Evolutionary conservation across 2,888 invertebrate genomes (phyloP).

Genomic region (Aphodius granarius): DNA sequence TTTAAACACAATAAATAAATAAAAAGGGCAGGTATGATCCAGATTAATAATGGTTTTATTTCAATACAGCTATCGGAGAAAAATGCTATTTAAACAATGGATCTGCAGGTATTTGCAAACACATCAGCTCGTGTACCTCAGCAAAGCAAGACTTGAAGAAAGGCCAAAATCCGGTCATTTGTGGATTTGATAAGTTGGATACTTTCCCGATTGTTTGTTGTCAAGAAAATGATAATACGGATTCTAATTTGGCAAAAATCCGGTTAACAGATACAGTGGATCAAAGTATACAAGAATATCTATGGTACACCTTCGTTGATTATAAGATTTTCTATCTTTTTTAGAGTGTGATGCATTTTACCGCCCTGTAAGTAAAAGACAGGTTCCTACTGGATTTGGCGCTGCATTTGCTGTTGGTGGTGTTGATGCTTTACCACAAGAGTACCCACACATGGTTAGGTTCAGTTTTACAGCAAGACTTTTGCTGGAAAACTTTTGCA

Average conservation of each 20-base stretch:
- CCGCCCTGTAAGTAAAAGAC: too few species aligned
- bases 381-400: too few species aligned
- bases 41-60: too few species aligned
- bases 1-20: too few species aligned
- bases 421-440: constrained; percentile 26
- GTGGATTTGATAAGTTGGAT: neutral
- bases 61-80: neutral
- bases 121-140: neutral
- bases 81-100: neutral
- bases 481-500: neutral
- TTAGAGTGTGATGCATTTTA: constrained; percentile 6
- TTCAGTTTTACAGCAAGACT: too few species aligned
- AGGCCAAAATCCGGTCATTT: neutral
- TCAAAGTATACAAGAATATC: too few species aligned
- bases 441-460: constrained; percentile 42
- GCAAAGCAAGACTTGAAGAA: neutral
- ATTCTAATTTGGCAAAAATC: too few species aligned
- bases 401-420: constrained; percentile 31
- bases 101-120: neutral
- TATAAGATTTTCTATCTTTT: neutral
- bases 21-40: too few species aligned
- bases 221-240: too few species aligned
- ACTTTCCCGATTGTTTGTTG: neutral
- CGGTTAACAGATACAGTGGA: too few species aligned
- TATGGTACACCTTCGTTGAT: too few species aligned